phyloP scores from a whole-genome alignment of 1,140 invertebrate species.

The Meloidogyne floridensis region DNA sequence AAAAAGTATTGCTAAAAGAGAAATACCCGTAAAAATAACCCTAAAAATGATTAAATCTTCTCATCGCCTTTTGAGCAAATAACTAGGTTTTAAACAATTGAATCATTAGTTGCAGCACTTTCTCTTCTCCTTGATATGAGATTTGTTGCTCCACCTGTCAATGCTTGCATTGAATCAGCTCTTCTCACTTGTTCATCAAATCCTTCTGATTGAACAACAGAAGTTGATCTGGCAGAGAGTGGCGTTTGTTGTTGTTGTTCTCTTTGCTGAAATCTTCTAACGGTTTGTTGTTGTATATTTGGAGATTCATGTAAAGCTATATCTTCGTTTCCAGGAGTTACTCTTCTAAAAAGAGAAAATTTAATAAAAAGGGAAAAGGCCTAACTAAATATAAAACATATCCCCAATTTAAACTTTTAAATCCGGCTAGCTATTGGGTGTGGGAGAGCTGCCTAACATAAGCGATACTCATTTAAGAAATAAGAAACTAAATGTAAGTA shows the following conservation, averaged over 20 bases:
- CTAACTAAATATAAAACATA: too few relatives aligned
- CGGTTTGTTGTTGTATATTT: neutral
- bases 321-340: constrained; percentile 1
- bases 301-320: neutral
- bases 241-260: neutral
- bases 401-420: too few relatives aligned
- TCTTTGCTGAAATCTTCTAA: neutral
- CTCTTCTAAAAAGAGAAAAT: neutral
- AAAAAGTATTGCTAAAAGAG: too few relatives aligned
- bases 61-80: neutral
- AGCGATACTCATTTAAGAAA: too few relatives aligned
- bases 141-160: neutral
- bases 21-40: neutral
- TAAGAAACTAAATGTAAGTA: too few relatives aligned
- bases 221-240: neutral
- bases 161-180: neutral
- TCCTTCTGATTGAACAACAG: neutral
- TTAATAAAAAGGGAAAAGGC: too few relatives aligned
- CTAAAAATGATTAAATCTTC: neutral
- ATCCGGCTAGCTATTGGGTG: too few relatives aligned
- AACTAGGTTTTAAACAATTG: neutral
- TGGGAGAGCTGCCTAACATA: too few relatives aligned
- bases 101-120: constrained; percentile 1
- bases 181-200: neutral
- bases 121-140: neutral